These are phyloP conservation scores for Drosophila sechellia DNA, from an alignment of 1,140 invertebrate species.

Conservation along the genomic window DNA sequence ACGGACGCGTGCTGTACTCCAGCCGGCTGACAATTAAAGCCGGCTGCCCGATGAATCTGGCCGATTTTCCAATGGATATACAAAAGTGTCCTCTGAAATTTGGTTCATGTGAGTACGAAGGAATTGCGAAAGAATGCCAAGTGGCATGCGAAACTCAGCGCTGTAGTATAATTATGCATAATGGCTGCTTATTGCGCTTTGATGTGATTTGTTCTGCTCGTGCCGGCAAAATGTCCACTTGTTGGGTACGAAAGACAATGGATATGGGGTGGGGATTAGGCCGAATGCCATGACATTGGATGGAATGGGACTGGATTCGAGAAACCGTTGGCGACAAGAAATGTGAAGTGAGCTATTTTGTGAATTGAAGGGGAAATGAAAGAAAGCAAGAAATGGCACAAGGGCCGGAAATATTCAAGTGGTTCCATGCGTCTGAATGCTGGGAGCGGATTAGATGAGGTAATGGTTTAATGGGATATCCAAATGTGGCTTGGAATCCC, in stretches of 20 bases:
- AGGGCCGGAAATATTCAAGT: constrained; percentile 24
- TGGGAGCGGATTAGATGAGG: constrained; percentile 19
- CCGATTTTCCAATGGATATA: constrained; percentile 96
- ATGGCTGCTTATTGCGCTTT: constrained; percentile 66
- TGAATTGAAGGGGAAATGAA: constrained; percentile 22
- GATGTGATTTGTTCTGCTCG: constrained; percentile 56
- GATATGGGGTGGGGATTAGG: constrained; percentile 5
- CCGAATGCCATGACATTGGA: constrained; percentile 65
- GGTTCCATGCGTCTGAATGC: constrained; percentile 35
- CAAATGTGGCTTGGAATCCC: constrained; percentile 2
- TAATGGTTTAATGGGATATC: constrained; percentile 20
- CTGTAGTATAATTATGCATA: constrained; percentile 72
- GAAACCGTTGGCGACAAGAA: constrained; percentile 8
- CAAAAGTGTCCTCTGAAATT: constrained; percentile 94
- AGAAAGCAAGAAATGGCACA: constrained; percentile 24
- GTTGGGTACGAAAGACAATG: constrained; percentile 38
- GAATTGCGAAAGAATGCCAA: constrained; percentile 14
- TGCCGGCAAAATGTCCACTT: constrained; percentile 57
- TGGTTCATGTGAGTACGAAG: constrained; percentile 92
- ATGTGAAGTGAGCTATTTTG: constrained; percentile 25
- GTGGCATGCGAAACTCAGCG: constrained; percentile 2
- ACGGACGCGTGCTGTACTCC: constrained; percentile 94
- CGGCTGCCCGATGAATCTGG: constrained; percentile 95
- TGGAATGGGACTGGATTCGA: constrained; percentile 3
- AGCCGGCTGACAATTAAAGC: constrained; percentile 94